phyloP scores from a whole-genome alignment of 2,797 vertebrate species.

The Chaetodon trifasciatus region DNA sequence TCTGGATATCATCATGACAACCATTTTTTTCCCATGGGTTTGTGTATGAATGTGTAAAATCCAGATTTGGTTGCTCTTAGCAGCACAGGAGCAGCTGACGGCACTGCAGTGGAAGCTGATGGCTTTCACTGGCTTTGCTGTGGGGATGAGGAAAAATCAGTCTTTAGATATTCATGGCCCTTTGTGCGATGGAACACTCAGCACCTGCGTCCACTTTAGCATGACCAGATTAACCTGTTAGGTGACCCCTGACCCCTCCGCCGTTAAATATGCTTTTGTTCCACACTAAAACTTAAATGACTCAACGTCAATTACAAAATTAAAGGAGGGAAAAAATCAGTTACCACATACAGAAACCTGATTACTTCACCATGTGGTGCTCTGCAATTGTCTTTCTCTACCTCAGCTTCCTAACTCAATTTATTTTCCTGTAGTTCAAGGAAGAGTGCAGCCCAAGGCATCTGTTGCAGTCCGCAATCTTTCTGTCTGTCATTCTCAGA shows the following conservation, averaged over 20 bases:
- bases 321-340: background rate
- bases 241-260: background rate
- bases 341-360: background rate
- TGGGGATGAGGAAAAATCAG: background rate
- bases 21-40: background rate
- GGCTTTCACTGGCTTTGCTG: background rate
- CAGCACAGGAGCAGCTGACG: background rate
- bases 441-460: constrained; percentile 5
- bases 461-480: background rate
- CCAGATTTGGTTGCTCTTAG: background rate
- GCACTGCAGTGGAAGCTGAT: background rate
- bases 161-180: background rate
- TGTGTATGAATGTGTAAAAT: no score
- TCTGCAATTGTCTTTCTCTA: background rate
- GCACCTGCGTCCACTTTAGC: background rate
- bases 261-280: background rate
- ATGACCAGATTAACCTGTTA: background rate
- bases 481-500: constrained; percentile 45
- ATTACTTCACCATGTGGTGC: background rate
- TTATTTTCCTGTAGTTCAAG: background rate
- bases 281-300: background rate
- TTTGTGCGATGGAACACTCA: no score
- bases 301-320: background rate
- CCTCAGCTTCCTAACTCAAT: background rate
- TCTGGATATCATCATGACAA: no score